Evolutionary conservation across 1,140 invertebrate species (phyloP), one percentile per base, ranked within the genome.

Genomic region (Colletes gigas): DNA sequence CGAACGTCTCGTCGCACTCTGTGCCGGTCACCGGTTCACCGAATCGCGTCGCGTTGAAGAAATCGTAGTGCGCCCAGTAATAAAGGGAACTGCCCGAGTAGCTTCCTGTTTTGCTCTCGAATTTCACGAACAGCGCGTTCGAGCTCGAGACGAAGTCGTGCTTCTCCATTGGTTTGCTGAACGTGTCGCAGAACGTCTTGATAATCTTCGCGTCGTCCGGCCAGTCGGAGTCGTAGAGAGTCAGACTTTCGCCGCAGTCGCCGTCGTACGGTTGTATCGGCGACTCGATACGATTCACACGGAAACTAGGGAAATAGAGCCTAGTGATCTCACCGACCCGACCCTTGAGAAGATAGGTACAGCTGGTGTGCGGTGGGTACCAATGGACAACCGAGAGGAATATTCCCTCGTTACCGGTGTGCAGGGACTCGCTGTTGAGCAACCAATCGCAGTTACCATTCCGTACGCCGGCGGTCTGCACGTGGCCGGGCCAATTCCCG

Each of bases 1-100:
- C 95, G 88, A 98, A 97, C 0, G 96, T 95, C 90, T 98, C 97
- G 88, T 98, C 97, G 91, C 97, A 98, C 10, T 96, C 95, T 0
- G 97, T 98, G 39, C 95, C 96, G 0, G 95, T 94, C 0, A 98
- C 95, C 0, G 96, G 95, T 73, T 97, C 96, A 0, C 97, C 97
- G 78, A 96, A 97, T 50, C 96, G 95, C 0, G 97, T 98, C 78
- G 97, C 97, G 90, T 98, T 98, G 92, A 98, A 98, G 92, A 98
- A 98, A 88, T 98, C 97, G 85, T 98, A 98, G 90, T 98, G 97
- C 0, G 97, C 97, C 97, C 97, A 98, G 90, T 98, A 98, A 89
- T 98, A 98, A 0, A 98, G 92, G 0, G 97, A 98, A 21, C 94
- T 97, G 92, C 97, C 97, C 41, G 97, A 97, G 86, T 98, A 98